Percentiles rank a stretch among this genome's conserved stretches.
Conservation (phyloP, 2,888 invertebrate genomes). For the Cremastobaeus sp. region DNA sequence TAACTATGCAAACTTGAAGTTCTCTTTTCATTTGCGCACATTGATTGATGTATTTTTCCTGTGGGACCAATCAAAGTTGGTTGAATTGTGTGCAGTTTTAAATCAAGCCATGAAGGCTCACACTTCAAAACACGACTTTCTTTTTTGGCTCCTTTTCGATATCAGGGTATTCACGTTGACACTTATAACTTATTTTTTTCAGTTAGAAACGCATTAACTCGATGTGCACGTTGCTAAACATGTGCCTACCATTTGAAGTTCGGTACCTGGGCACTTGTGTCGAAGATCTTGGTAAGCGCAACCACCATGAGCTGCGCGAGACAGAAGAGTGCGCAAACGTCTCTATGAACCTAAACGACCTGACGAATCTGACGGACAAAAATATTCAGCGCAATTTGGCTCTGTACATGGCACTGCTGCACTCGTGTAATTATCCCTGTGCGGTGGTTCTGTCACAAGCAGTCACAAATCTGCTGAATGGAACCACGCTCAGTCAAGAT, state of each 20-base stretch:
- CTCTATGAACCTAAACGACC: slow-evolving; percentile 85
- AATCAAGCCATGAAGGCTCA: too few relatives aligned
- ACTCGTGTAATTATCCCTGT: slow-evolving; percentile 93
- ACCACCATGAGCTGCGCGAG: slow-evolving; percentile 94
- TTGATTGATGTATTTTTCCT: too few relatives aligned
- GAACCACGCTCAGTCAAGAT: slow-evolving; percentile 79
- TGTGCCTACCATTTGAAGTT: slow-evolving; percentile 97
- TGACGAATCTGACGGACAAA: slow-evolving; percentile 83
- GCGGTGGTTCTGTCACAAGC: slow-evolving; percentile 86
- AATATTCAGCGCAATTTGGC: slow-evolving; percentile 91
- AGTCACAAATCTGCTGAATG: slow-evolving; percentile 70
- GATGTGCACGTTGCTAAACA: slow-evolving; percentile 96
- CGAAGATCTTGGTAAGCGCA: slow-evolving; percentile 95
- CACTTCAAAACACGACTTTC: too few relatives aligned
- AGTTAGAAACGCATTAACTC: slow-evolving; percentile 98
- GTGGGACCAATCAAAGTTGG: too few relatives aligned
- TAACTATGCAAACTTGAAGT: too few relatives aligned
- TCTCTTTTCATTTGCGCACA: too few relatives aligned
- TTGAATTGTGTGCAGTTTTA: too few relatives aligned
- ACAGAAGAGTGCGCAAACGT: slow-evolving; percentile 94
- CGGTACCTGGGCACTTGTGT: slow-evolving; percentile 96
- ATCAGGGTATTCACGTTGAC: too few relatives aligned
- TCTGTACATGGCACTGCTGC: slow-evolving; percentile 91
- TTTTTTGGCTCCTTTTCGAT: too few relatives aligned
- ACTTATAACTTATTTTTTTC: too few relatives aligned